These are phyloP conservation scores for Schizopygopsis pylzovi DNA, from an alignment of 2,797 vertebrate genomes.

Conservation along the genomic window DNA sequence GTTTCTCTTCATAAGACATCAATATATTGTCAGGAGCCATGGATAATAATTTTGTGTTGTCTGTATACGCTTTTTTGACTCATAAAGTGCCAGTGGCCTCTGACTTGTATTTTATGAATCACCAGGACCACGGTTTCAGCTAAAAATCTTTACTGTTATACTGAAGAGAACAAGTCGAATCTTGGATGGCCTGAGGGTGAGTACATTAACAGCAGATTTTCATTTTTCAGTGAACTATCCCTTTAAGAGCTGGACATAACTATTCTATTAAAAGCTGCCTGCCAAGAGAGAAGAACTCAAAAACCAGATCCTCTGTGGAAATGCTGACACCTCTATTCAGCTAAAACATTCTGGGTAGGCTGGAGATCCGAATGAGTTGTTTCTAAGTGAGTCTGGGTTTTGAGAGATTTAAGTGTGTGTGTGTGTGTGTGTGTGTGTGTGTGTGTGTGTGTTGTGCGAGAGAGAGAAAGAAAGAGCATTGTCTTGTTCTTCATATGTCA, in stretches of 20 bases:
- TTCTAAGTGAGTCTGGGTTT: not conserved
- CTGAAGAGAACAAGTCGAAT: not conserved
- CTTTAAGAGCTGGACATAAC: conserved; percentile 66
- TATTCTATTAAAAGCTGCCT: conserved; percentile 70
- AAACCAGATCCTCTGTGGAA: conserved; percentile 70
- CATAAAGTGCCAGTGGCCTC: not conserved
- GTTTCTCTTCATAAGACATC: not conserved
- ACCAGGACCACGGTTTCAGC: not conserved
- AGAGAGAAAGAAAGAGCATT: not conserved
- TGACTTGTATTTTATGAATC: not conserved
- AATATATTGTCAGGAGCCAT: not conserved
- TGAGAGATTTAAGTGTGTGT: conserved; percentile 7
- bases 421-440: too few species aligned
- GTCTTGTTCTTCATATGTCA: not conserved
- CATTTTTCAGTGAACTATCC: not conserved
- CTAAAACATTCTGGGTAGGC: conserved; percentile 70
- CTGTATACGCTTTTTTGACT: not conserved
- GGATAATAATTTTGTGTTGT: not conserved
- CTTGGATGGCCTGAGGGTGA: not conserved
- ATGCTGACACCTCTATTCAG: conserved; percentile 70
- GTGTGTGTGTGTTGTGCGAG: not conserved
- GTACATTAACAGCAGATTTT: not conserved
- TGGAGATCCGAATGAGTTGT: conserved; percentile 51
- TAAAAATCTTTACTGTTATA: not conserved
- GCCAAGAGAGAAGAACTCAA: conserved; percentile 68